These are phyloP conservation scores for Euthynnus affinis DNA, from an alignment of 2,797 vertebrate genomes.

Conservation along the genomic window DNA sequence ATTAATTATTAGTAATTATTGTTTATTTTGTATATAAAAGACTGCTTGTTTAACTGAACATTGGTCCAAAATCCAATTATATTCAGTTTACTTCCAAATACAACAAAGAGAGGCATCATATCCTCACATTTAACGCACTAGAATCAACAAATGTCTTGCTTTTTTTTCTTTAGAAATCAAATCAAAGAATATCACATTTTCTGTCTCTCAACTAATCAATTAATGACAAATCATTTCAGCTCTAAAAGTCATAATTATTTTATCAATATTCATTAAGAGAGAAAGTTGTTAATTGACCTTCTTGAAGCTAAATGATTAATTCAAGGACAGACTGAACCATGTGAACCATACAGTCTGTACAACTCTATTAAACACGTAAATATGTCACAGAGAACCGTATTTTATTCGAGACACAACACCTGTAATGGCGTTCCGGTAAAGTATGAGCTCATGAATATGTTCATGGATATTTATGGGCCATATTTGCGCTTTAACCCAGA, in stretches of 20 bases:
- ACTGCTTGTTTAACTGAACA: too few species aligned
- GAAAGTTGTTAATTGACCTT: neutral
- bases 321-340: neutral
- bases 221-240: neutral
- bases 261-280: too few species aligned
- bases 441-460: conserved; percentile 11
- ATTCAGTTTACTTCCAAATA: too few species aligned
- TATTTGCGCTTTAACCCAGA: neutral
- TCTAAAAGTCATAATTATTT: neutral
- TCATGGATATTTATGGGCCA: neutral
- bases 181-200: too few species aligned
- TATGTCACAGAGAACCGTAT: neutral
- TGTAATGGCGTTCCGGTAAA: neutral
- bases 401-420: neutral
- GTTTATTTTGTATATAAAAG: too few species aligned
- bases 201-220: neutral
- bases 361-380: neutral
- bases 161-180: too few species aligned
- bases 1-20: neutral
- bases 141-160: too few species aligned
- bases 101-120: too few species aligned
- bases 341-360: neutral
- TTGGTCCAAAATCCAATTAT: too few species aligned
- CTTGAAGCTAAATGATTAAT: neutral
- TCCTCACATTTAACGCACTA: too few species aligned